Percentiles rank a stretch among this genome's conserved stretches.
Evolutionary conservation across 2,113 vertebrate genomes (phyloP).

Genomic region (Formicarius rufipectus): DNA sequence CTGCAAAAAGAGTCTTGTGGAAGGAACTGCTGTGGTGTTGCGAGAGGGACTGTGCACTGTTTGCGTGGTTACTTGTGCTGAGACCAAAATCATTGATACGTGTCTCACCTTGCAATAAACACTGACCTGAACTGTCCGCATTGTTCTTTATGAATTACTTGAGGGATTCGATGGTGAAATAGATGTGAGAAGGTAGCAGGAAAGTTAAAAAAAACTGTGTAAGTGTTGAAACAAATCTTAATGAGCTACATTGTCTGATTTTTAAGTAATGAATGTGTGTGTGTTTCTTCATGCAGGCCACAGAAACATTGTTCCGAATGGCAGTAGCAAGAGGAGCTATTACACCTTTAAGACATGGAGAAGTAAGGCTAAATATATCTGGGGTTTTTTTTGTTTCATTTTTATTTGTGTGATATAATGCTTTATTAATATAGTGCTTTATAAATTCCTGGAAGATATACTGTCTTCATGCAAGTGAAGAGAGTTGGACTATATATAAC

Average conservation of each 20-base stretch:
- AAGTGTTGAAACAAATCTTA: neutral
- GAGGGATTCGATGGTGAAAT: neutral
- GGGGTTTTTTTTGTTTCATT: neutral
- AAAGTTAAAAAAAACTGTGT: neutral
- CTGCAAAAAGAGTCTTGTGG: neutral
- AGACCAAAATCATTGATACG: neutral
- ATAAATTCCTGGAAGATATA: neutral
- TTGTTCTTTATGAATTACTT: neutral
- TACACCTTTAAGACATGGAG: constrained; percentile 81
- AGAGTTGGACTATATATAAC: neutral
- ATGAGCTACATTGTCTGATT: neutral
- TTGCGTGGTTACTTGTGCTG: neutral
- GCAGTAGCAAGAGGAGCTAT: constrained; percentile 81
- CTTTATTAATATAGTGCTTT: neutral
- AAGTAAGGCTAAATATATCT: constrained; percentile 72
- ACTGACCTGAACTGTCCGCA: neutral
- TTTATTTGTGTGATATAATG: neutral
- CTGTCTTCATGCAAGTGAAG: neutral
- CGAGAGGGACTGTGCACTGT: fast-evolving
- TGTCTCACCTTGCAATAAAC: neutral
- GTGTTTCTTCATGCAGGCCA: constrained; percentile 72
- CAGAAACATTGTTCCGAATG: constrained; percentile 84
- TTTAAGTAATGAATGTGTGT: neutral
- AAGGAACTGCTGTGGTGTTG: neutral
- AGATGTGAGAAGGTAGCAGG: neutral